Conservation (phyloP, 2,888 invertebrate species). For the Torymus aiolomorphi region DNA sequence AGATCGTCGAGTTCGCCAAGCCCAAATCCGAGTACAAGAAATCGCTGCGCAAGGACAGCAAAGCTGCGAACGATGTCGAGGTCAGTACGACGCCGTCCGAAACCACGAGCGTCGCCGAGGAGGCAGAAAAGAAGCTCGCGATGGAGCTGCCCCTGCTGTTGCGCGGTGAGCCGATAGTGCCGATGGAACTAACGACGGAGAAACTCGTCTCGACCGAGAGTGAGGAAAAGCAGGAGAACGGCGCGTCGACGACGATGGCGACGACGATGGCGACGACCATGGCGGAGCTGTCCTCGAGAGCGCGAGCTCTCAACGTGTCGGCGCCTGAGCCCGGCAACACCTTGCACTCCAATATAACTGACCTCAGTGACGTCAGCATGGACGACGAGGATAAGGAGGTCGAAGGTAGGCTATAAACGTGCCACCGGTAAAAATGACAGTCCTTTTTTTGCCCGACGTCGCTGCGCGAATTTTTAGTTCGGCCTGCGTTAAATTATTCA, state of each 20-base stretch:
- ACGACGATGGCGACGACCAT: constrained; percentile 33
- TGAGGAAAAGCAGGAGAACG: background rate
- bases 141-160: constrained; percentile 26
- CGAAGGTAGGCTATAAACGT: constrained; percentile 63
- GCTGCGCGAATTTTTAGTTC: too few species aligned
- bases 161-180: constrained; percentile 43
- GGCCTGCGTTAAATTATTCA: constrained; percentile 8
- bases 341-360: constrained; percentile 75
- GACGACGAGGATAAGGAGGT: constrained; percentile 79
- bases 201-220: background rate
- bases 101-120: background rate
- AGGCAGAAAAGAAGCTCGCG: background rate
- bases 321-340: constrained; percentile 71
- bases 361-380: constrained; percentile 88
- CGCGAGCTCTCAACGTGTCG: constrained; percentile 70
- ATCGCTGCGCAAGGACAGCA: constrained; percentile 60
- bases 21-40: constrained; percentile 68
- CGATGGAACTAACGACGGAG: background rate
- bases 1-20: constrained; percentile 65
- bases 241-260: constrained; percentile 33
- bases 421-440: background rate
- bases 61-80: constrained; percentile 54
- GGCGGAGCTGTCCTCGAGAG: constrained; percentile 62
- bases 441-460: background rate
- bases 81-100: constrained; percentile 18